A percentile compares a stretch with the other conserved stretches of the same genome.
phyloP scores from a whole-genome alignment of 2,888 invertebrate genomes.

The Doris montereyensis region DNA sequence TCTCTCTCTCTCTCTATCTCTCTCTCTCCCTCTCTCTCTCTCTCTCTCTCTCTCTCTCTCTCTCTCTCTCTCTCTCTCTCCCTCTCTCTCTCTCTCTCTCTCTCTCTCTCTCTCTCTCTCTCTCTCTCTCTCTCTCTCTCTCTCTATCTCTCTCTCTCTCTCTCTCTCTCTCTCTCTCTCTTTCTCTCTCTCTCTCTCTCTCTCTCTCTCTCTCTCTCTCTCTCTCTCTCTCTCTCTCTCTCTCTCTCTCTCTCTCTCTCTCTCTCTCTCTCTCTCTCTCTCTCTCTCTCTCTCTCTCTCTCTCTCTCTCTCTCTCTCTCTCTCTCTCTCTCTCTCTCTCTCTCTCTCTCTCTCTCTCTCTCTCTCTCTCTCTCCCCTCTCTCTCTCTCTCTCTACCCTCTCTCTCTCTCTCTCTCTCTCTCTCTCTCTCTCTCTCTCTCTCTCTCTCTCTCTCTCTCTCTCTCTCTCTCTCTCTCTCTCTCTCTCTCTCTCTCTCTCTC shows the following conservation, averaged over 20 bases:
- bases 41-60: not conserved
- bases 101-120: not conserved
- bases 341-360: not conserved
- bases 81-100: not conserved
- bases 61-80: not conserved
- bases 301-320: not conserved
- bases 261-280: not conserved
- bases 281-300: not conserved
- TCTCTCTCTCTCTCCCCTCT: not conserved
- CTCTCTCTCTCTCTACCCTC: too few species aligned
- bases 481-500: too few species aligned
- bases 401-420: too few species aligned
- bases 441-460: too few species aligned
- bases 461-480: too few species aligned
- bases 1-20: not conserved
- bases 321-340: not conserved
- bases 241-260: not conserved
- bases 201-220: not conserved
- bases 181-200: not conserved
- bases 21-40: not conserved
- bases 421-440: too few species aligned
- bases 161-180: not conserved
- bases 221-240: not conserved
- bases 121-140: not conserved
- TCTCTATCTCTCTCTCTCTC: not conserved